Conservation (phyloP, 1,140 invertebrate species). For the Hylyphantes graminicola region DNA sequence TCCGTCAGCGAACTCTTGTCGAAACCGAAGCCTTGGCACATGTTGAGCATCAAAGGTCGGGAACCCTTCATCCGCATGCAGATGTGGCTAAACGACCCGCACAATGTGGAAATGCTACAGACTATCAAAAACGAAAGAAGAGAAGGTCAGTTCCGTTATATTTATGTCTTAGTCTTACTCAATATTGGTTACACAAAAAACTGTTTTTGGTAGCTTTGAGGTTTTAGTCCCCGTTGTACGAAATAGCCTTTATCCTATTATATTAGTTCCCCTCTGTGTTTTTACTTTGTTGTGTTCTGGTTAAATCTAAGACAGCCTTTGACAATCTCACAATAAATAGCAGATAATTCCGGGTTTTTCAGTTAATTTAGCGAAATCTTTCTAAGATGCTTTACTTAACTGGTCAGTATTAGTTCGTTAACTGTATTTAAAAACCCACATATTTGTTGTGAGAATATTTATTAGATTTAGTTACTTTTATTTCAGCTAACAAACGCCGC, state of each 20-base stretch:
- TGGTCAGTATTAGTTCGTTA: too few species aligned
- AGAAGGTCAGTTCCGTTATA: conserved; percentile 69
- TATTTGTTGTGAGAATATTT: not conserved
- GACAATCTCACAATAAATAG: not conserved
- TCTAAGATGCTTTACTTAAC: too few species aligned
- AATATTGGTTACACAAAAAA: not conserved
- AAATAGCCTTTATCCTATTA: too few species aligned
- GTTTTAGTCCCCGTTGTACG: too few species aligned
- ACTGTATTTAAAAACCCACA: too few species aligned
- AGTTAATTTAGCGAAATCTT: too few species aligned
- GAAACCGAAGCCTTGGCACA: conserved; percentile 99
- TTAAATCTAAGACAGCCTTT: not conserved
- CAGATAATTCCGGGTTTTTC: too few species aligned
- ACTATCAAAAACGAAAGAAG: conserved; percentile 87
- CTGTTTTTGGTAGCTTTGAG: too few species aligned
- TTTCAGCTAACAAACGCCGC: conserved; percentile 60
- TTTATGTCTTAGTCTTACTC: not conserved
- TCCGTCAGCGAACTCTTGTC: conserved; percentile 96
- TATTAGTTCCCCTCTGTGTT: not conserved
- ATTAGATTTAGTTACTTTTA: not conserved
- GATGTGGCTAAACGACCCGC: conserved; percentile 93
- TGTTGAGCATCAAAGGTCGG: conserved; percentile 97
- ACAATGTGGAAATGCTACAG: conserved; percentile 89
- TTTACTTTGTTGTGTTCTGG: not conserved
- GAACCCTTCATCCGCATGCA: conserved; percentile 99